Evolutionary conservation across 2,797 vertebrate genomes (phyloP).

Genomic region (Leontocebus nigricollis): DNA sequence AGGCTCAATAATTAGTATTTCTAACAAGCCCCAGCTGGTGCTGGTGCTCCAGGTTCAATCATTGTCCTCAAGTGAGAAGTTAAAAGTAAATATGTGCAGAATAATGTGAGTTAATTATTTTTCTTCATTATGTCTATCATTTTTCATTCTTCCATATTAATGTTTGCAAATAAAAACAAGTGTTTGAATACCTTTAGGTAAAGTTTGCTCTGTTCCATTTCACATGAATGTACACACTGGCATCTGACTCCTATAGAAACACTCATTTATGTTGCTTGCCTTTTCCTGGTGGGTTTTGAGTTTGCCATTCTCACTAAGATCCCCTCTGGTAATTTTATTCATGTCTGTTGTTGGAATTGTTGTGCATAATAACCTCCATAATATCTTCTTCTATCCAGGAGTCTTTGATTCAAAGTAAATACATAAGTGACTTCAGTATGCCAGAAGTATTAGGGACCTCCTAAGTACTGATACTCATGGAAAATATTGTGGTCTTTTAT

Average conservation of each 20-base stretch:
- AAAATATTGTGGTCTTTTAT: neutral
- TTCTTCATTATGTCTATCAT: neutral
- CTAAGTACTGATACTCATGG: neutral
- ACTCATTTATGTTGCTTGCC: neutral
- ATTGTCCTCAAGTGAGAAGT: neutral
- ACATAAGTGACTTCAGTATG: neutral
- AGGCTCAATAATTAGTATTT: neutral
- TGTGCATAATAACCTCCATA: neutral
- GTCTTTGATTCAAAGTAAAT: constrained; percentile 5
- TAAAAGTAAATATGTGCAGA: neutral
- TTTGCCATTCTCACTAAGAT: neutral
- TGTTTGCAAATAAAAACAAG: neutral
- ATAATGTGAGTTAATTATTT: neutral
- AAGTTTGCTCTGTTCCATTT: neutral
- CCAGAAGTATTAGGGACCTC: neutral
- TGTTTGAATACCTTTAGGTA: neutral
- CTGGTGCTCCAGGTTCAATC: fast-evolving
- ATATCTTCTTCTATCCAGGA: neutral
- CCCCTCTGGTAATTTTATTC: neutral
- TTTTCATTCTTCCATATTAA: neutral
- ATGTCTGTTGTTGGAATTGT: neutral
- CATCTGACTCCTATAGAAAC: neutral
- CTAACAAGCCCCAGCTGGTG: neutral
- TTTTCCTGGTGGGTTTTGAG: neutral
- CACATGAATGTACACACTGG: neutral